Evolutionary conservation across 2,797 vertebrate species (phyloP), one percentile per base, ranked within the genome.

Genomic region (Sebastolobus altivelis): DNA sequence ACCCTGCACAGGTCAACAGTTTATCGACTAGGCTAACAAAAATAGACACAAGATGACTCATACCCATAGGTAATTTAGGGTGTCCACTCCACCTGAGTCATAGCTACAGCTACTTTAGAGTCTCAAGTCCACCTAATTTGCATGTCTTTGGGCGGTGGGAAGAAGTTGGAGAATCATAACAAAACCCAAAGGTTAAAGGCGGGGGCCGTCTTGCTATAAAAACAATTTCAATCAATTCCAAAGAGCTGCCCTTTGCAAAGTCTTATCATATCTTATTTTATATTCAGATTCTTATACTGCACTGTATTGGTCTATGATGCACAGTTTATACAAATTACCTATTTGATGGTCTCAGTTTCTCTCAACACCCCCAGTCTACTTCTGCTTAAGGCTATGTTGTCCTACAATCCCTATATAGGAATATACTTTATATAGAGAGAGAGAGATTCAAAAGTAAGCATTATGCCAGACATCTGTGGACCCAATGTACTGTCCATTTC

Each of bases 1-100:
- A 70, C 20, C 72, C 49, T 25, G 68, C 65, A 65, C 56, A 77
- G 52, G 75, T 87, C 35, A 80, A 58, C 6, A 77, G 35, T 70
- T 77, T 71, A 65, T 81, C 10, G 65, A 37, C 33, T 22, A 65
- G 55, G 16, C 6, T 4, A 59, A 65, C 22, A 82, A 61, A 77
- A 87, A 89, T 43, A 85, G 75, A 79, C 38, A 75, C 12, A 70
- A n/a, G 31, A 77, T 90, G 83, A 85, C 55, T 87, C 89, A 87
- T 27, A 72, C 56, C 37, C 25, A 43, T 46, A 73, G 49, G 66
- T 75, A 69, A 82, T 80, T 86, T 49, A 83, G 6, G 27, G 65
- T 68, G 33, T 72, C 31, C 14, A 67, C 81, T 80, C 69, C 29
- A 81, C 58, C 72, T 79, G 69, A 82, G 68, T 84, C 75, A 87